Evolutionary conservation across 2,888 invertebrate species (phyloP), one percentile per base, ranked within the genome.

Genomic region (Thalpophila matura): DNA sequence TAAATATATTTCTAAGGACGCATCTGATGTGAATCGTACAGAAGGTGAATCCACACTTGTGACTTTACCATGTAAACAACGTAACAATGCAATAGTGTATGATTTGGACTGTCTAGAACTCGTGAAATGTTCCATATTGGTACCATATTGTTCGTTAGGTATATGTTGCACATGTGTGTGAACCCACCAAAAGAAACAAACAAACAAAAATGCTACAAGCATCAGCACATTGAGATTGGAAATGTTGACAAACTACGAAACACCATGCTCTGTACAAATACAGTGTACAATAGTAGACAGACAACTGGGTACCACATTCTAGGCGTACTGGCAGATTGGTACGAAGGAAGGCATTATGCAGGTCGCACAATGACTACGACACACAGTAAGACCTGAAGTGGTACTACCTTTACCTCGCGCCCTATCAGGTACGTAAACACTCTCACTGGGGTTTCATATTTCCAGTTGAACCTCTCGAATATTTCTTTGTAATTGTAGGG

Each of bases 401-500:
- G 93, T 95, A 94, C 94, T 94, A 83, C 97, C 97, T 94, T 94
- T 94, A 95, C 95, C 95, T 98, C 98, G 88, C 98, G 96, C 74
- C 99, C 99, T 93, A 99, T 99, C 85, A 99, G 96, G 95, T 99
- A 99, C 37, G 99, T 99, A 95, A 99, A 99, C 72, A 99, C 97
- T 77, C 99, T 96, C 47, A 99, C 99, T 82, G 99, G 97, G 93
- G 97, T 97, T 57, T 97, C 97, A 72, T 94, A 94, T 75, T 94
- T 94, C 98, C 98, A 98, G 91, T 99, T 99, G 94, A 97, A 98
- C 75, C 96, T 95, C 85, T 98, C 96, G 91, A 99, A 99, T 58
- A 99, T 97, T 84, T 99, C 98, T 87, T 98, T 97, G 92, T 97
- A 99, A 86, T 97, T 98, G 86, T 98, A 98, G 42, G 99, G 99